These are phyloP conservation scores for Neosilurus mollespiculum DNA, from an alignment of 2,797 vertebrate genomes.

Conservation along the genomic window DNA sequence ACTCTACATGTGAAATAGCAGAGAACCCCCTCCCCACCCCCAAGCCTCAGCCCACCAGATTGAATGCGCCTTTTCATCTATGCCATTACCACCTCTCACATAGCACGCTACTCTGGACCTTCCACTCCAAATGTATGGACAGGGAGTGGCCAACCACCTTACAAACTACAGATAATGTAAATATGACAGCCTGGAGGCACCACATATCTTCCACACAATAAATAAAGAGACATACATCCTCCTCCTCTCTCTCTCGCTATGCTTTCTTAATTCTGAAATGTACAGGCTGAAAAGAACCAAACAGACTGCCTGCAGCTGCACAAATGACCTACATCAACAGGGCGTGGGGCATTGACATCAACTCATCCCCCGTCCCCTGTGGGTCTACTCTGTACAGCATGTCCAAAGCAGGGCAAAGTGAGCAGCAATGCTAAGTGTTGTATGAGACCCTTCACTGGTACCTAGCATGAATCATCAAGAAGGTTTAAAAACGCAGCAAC, in stretches of 20 bases:
- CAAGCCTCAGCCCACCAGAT: conserved; percentile 39
- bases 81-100: conserved; percentile 58
- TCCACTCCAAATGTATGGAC: conserved; percentile 64
- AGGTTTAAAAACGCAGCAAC: conserved; percentile 57
- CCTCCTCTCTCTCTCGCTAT: conserved; percentile 17
- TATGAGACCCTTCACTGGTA: conserved; percentile 51
- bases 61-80: conserved; percentile 60
- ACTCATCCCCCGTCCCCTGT: conserved; percentile 63
- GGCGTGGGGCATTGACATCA: conserved; percentile 68
- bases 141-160: conserved; percentile 62
- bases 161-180: conserved; percentile 49
- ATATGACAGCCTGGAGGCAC: conserved; percentile 44
- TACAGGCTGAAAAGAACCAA: conserved; percentile 63
- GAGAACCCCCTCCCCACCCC: conserved; percentile 26
- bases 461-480: conserved; percentile 52
- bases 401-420: conserved; percentile 28
- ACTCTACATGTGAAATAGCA: conserved; percentile 54
- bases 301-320: conserved; percentile 73
- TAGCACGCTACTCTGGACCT: conserved; percentile 50
- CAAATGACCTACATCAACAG: conserved; percentile 77
- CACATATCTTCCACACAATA: conserved; percentile 5
- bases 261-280: conserved; percentile 20
- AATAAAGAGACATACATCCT: conserved; percentile 15
- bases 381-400: conserved; percentile 60
- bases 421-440: conserved; percentile 28